Percentiles rank a stretch among this genome's conserved stretches.
Evolutionary conservation across 2,797 vertebrate species (phyloP).

Genomic region (Falco biarmicus): DNA sequence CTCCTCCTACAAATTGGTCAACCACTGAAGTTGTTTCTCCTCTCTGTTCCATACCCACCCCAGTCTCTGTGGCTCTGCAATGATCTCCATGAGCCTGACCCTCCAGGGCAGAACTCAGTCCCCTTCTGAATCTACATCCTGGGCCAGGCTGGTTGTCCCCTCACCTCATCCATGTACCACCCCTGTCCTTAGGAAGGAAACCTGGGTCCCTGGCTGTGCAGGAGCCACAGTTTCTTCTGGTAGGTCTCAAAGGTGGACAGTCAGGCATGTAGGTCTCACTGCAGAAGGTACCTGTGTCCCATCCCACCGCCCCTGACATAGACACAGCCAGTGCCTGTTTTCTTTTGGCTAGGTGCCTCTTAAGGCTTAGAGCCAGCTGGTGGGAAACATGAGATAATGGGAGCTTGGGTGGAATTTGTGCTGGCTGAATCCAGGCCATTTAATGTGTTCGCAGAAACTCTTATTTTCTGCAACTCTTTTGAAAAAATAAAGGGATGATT

Average conservation of each 20-base stretch:
- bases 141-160: not conserved
- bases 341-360: not conserved
- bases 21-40: not conserved
- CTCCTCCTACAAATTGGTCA: not conserved
- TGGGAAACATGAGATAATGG: slow-evolving; percentile 30
- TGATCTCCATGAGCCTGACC: not conserved
- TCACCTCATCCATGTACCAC: not conserved
- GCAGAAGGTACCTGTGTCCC: not conserved
- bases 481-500: not conserved
- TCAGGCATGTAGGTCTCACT: not conserved
- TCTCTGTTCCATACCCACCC: not conserved
- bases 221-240: not conserved
- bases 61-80: not conserved
- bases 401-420: not conserved
- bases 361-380: not conserved
- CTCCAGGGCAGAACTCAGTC: not conserved
- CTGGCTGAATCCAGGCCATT: slow-evolving; percentile 3
- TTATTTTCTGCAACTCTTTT: not conserved
- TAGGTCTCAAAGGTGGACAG: not conserved
- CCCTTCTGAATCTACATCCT: not conserved
- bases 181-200: not conserved
- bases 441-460: slow-evolving; percentile 5
- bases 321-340: not conserved
- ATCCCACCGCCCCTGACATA: not conserved
- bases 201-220: not conserved